Evolutionary conservation across 2,113 vertebrate genomes (phyloP).

Genomic region (Melospiza melodia): DNA sequence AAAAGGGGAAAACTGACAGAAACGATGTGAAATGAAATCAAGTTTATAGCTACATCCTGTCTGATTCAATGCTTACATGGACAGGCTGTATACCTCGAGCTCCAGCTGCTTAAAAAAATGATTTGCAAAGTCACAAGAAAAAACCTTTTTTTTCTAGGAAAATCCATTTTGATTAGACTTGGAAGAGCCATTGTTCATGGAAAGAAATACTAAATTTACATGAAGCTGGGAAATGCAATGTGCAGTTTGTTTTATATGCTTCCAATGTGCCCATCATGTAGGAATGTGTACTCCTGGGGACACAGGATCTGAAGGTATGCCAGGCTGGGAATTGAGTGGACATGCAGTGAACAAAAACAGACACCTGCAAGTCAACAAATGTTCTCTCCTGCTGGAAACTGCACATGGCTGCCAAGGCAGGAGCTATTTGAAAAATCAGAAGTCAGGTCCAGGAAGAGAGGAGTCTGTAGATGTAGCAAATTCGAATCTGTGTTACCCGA

Average conservation of each 20-base stretch:
- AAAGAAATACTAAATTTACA: not conserved
- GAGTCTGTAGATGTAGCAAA: not conserved
- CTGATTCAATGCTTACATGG: not conserved
- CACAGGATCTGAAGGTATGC: not conserved
- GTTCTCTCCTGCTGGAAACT: conserved; percentile 1
- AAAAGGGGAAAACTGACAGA: not conserved
- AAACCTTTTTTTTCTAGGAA: not conserved
- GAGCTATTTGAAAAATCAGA: not conserved
- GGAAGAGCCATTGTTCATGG: not conserved
- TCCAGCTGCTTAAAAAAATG: not conserved
- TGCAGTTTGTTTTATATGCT: not conserved
- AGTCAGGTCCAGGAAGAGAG: not conserved
- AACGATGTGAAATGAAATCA: not conserved
- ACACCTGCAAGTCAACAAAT: conserved; percentile 27
- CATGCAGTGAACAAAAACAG: not conserved
- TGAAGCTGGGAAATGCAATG: not conserved
- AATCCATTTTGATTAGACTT: not conserved
- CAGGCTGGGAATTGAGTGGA: not conserved
- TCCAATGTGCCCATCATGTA: not conserved
- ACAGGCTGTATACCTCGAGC: not conserved
- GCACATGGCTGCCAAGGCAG: not conserved
- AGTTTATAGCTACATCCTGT: not conserved
- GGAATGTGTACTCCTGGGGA: not conserved
- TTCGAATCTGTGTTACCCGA: not conserved
- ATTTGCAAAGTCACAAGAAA: not conserved